Percentiles rank a stretch among this genome's conserved stretches.
Conservation (phyloP, 2,113 vertebrate genomes). For the Bombycilla garrulus region DNA sequence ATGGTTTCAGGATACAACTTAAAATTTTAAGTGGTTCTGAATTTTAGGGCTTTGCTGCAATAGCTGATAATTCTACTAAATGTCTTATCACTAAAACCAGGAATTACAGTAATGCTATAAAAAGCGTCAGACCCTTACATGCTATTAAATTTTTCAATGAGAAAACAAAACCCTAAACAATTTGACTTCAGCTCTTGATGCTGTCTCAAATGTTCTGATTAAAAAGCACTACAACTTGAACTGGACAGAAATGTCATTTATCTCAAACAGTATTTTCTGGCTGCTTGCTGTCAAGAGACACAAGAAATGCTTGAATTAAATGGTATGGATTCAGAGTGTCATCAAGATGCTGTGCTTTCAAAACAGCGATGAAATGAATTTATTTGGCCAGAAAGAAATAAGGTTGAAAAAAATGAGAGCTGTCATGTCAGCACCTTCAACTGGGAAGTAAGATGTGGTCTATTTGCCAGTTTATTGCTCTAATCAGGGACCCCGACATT, state of each 20-base stretch:
- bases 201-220: background rate
- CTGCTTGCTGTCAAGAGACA: background rate
- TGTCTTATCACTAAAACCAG: background rate
- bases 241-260: constrained; percentile 10
- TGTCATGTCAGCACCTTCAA: constrained; percentile 5
- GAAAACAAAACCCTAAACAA: background rate
- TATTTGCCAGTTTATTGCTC: constrained; percentile 1
- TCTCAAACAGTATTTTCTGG: background rate
- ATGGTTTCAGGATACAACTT: background rate
- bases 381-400: constrained; percentile 13
- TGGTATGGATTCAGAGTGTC: background rate
- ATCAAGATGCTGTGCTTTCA: background rate
- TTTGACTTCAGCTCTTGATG: background rate
- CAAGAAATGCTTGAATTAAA: constrained; percentile 12
- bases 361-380: background rate
- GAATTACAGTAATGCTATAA: background rate
- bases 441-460: background rate
- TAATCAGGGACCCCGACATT: background rate
- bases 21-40: background rate
- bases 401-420: background rate
- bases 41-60: constrained; percentile 2
- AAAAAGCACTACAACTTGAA: background rate
- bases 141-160: background rate
- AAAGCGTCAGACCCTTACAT: background rate
- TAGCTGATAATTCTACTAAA: constrained; percentile 7